Base-by-base conservation (phyloP, 2,797 vertebrate species). In the Falco concolor region DNA sequence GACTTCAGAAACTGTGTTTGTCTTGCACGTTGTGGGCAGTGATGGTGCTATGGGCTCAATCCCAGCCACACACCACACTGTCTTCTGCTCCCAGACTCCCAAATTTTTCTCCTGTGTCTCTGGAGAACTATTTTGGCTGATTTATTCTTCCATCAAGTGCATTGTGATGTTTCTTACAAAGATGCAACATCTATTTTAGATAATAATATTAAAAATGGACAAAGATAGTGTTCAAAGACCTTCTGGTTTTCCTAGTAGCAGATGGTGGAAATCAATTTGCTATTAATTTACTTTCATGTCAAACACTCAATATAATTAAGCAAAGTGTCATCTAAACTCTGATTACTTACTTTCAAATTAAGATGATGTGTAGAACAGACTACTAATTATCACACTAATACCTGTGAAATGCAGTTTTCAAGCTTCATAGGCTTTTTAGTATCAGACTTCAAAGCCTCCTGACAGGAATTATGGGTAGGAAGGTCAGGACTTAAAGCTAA, bases 271-370 rank as follows among this genome's bases (percentile, higher is more conserved):
- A 91, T 96, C 77, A 95, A 94, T 92, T 94, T 92, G 78, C 47
- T 84, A 72, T 89, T 95, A 95, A 96, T 94, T 95, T 96, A 85
- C 89, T 95, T 92, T 85, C 60, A 75, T 80, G 93, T 94, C 95
- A 97, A 93, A 92, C 84, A 94, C 56, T 80, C 76, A 77, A 81
- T 67, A 93, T 92, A 96, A 96, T 97, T 96, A 94, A 96, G 45
- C 12, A 15, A 92, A 95, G 84, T 95, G 94, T 90, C 94, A 90
- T 89, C 81, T 96, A 90, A 93, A 95, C 68, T 87, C 92, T 92
- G 94, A 94, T 95, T 91, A 87, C 93, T 91, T 95, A 93, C 69
- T 93, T 94, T 72, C 90, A 83, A 80, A 93, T 95, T 95, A 96
- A 90, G 83, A 83, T 72, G 18, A 84, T 79, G 56, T 57, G 78